Percentiles rank a stretch among this genome's conserved stretches.
These are phyloP conservation scores for Rhinoptilus africanus DNA, from an alignment of 2,113 vertebrate species.

Conservation along the genomic window DNA sequence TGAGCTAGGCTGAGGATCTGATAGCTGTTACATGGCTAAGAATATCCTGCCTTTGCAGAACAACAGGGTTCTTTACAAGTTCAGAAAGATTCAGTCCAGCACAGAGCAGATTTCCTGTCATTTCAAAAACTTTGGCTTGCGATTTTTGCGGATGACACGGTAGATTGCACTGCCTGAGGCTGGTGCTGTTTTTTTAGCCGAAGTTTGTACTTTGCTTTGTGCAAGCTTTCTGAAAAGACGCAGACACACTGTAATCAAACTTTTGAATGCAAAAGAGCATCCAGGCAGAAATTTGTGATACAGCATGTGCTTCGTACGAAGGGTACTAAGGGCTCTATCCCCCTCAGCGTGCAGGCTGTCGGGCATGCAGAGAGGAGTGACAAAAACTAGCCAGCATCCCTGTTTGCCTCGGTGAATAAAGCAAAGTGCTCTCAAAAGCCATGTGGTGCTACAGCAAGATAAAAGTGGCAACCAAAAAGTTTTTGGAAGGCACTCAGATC, in stretches of 20 bases:
- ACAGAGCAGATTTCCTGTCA: not conserved
- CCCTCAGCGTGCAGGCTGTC: fast-evolving
- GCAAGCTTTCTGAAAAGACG: not conserved
- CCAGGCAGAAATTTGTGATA: not conserved
- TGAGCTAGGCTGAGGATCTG: not conserved
- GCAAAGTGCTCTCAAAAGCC: not conserved
- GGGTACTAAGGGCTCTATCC: not conserved
- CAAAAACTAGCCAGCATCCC: not conserved
- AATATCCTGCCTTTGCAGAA: not conserved
- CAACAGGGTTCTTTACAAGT: not conserved
- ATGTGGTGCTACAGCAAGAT: not conserved
- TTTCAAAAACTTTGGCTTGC: not conserved
- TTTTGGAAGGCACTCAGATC: not conserved
- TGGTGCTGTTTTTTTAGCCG: not conserved
- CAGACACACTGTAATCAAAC: not conserved
- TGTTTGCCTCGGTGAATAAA: not conserved
- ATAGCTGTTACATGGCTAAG: not conserved
- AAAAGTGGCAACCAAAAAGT: not conserved
- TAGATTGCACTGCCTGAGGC: not conserved
- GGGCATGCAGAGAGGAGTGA: fast-evolving
- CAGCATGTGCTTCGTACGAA: not conserved
- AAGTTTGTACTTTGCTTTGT: not conserved
- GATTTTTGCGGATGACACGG: not conserved
- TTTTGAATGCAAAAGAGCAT: not conserved
- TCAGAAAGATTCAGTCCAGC: not conserved